Evolutionary conservation across 2,888 invertebrate genomes (phyloP).

Genomic region (Bruchidius siliquastri): DNA sequence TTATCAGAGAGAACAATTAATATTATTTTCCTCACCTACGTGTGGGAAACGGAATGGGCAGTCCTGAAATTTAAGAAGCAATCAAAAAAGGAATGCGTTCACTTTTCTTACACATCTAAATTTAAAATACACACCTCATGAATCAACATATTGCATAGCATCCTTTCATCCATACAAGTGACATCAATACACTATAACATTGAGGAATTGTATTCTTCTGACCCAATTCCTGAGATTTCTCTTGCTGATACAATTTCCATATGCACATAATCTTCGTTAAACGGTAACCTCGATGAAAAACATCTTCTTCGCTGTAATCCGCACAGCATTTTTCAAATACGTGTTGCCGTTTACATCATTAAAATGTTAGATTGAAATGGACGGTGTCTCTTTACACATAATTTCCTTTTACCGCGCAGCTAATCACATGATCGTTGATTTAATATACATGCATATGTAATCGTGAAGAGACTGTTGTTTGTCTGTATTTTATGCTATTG

Average conservation of each 20-base stretch:
- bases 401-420: not conserved
- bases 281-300: not conserved
- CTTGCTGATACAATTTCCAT: not conserved
- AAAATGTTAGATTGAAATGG: not conserved
- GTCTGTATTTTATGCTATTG: too few relatives aligned
- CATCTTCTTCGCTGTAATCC: not conserved
- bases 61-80: too few relatives aligned
- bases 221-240: not conserved
- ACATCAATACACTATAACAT: not conserved
- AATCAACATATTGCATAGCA: too few relatives aligned
- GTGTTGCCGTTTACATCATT: not conserved
- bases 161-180: not conserved
- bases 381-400: not conserved
- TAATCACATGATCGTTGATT: not conserved
- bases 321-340: not conserved
- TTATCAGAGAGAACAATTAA: too few relatives aligned
- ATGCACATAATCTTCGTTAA: not conserved
- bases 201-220: not conserved
- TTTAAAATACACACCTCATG: too few relatives aligned
- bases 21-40: too few relatives aligned
- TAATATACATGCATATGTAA: not conserved
- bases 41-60: too few relatives aligned
- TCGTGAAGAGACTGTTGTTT: too few relatives aligned
- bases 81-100: too few relatives aligned
- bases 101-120: too few relatives aligned